Conservation (phyloP, 2,797 vertebrate species). For the Lepus oiostolus region DNA sequence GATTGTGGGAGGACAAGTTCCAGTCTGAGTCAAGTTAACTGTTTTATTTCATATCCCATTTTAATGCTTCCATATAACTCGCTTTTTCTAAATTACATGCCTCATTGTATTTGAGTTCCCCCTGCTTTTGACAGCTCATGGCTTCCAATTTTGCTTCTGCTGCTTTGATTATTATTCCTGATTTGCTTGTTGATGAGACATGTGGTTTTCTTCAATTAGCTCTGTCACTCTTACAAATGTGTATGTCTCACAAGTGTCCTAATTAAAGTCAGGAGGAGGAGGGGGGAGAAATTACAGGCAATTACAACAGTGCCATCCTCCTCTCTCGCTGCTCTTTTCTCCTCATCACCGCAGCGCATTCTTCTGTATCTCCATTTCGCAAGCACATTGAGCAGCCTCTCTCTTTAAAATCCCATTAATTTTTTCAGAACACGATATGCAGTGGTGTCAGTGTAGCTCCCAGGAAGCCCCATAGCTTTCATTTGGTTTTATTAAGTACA, state of each 20-base stretch:
- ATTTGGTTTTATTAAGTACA: slow-evolving; percentile 73
- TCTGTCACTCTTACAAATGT: slow-evolving; percentile 83
- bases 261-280: slow-evolving; percentile 79
- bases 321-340: slow-evolving; percentile 64
- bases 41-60: slow-evolving; percentile 77
- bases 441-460: slow-evolving; percentile 74
- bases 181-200: slow-evolving; percentile 82
- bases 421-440: slow-evolving; percentile 73
- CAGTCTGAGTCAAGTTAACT: slow-evolving; percentile 71
- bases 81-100: slow-evolving; percentile 80
- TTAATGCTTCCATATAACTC: slow-evolving; percentile 60
- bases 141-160: slow-evolving; percentile 83
- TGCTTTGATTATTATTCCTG: slow-evolving; percentile 82
- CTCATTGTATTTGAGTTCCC: slow-evolving; percentile 82
- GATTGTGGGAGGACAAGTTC: slow-evolving; percentile 71
- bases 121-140: slow-evolving; percentile 75
- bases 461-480: slow-evolving; percentile 68
- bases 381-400: slow-evolving; percentile 78
- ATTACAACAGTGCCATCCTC: slow-evolving; percentile 65
- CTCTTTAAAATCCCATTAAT: slow-evolving; percentile 85
- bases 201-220: slow-evolving; percentile 84
- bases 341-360: slow-evolving; percentile 42
- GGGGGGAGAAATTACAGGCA: slow-evolving; percentile 73
- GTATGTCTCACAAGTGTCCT: slow-evolving; percentile 82
- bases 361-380: slow-evolving; percentile 81